Conservation (phyloP, 2,797 vertebrate species). For the Gastrophryne carolinensis region DNA sequence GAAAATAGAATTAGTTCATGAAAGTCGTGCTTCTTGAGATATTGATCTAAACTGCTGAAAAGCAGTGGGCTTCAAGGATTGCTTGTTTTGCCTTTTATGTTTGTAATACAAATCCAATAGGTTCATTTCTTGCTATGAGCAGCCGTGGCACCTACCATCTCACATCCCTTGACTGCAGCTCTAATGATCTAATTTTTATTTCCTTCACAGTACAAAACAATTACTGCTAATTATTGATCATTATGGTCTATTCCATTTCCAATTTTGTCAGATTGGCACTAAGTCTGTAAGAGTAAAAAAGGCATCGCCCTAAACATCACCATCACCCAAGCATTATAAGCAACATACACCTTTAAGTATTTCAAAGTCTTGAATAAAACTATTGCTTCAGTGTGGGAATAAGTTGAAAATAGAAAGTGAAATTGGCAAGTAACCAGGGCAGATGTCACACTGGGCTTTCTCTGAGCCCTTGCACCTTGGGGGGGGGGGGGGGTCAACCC, state of each 20-base stretch:
- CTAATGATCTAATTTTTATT: slow-evolving; percentile 48
- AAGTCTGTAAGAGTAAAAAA: background rate
- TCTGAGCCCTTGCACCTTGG: no score
- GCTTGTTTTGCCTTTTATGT: slow-evolving; percentile 31
- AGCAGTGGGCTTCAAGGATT: background rate
- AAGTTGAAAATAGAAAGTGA: no score
- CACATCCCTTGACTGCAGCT: slow-evolving; percentile 48
- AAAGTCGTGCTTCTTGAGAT: slow-evolving; percentile 22
- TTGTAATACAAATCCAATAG: slow-evolving; percentile 40
- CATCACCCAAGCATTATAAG: no score
- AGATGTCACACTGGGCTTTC: no score
- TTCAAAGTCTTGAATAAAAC: no score
- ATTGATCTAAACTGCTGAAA: background rate
- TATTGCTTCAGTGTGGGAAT: no score
- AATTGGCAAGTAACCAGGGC: no score
- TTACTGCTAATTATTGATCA: slow-evolving; percentile 65
- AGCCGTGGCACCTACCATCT: slow-evolving; percentile 45
- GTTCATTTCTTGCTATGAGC: slow-evolving; percentile 7
- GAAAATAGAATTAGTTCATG: slow-evolving; percentile 46
- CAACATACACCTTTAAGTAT: no score
- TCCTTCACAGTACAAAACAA: slow-evolving; percentile 51
- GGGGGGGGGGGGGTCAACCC: no score
- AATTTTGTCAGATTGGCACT: slow-evolving; percentile 34
- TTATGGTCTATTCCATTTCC: slow-evolving; percentile 57
- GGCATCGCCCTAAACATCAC: no score